These are phyloP conservation scores for Heteractis magnifica DNA, from an alignment of 92 coral and sea anemone genomes.

Conservation along the genomic window DNA sequence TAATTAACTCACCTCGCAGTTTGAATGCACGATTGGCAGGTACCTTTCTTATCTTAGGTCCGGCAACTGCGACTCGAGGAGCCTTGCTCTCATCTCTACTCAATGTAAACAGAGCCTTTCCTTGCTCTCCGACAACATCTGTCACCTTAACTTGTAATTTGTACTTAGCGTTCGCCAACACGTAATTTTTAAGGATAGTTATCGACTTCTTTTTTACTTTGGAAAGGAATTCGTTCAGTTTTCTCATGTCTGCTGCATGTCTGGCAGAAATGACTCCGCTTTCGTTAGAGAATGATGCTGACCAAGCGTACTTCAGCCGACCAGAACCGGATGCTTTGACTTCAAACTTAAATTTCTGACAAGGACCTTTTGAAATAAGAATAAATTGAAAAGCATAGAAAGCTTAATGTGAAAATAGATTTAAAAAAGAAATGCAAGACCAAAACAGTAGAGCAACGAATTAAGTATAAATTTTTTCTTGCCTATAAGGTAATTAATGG, in stretches of 20 bases:
- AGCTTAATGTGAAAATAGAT: no score
- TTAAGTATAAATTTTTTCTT: no score
- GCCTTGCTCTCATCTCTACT: not conserved
- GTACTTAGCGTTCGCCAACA: not conserved
- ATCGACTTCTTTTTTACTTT: not conserved
- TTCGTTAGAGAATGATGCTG: not conserved
- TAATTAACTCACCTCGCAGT: not conserved
- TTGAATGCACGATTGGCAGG: not conserved
- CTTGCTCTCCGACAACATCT: not conserved
- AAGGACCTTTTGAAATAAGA: constrained; percentile 8
- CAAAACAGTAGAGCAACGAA: no score
- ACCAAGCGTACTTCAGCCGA: not conserved
- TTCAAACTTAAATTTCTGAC: not conserved
- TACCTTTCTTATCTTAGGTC: not conserved
- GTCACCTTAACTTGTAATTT: not conserved
- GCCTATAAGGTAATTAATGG: no score
- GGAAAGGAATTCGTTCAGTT: not conserved
- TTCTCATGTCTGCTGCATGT: not conserved
- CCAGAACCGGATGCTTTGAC: constrained; percentile 2
- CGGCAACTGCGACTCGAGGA: not conserved
- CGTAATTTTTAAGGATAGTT: not conserved
- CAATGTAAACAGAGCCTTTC: not conserved
- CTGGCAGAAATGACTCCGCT: not conserved
- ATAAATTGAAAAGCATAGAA: not conserved
- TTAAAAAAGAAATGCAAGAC: no score